Evolutionary conservation across 2,888 invertebrate species (phyloP), one percentile per base, ranked within the genome.

Genomic region (Octodonta nipae): DNA sequence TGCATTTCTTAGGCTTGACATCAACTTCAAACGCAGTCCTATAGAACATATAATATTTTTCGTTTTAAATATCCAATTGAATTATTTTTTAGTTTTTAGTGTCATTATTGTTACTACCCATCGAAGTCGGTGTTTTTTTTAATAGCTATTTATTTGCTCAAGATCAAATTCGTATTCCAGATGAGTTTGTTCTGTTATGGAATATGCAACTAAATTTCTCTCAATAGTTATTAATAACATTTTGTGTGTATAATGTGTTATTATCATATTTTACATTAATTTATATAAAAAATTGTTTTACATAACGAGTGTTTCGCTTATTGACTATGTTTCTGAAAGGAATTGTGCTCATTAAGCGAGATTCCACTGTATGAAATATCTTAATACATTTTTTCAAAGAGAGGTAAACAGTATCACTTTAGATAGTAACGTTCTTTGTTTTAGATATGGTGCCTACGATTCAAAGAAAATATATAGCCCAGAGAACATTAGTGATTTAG

Each of bases 361-460:
- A 4, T 22, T 22, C 22, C 22, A 22, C 22, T 22, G 3, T 22
- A 22, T 20, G n/a, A n/a, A n/a, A n/a, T n/a, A n/a, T n/a, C n/a
- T n/a, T n/a, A n/a, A n/a, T n/a, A n/a, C n/a, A n/a, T n/a, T n/a
- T n/a, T n/a, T n/a, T n/a, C n/a, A n/a, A n/a, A n/a, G n/a, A n/a
- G n/a, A n/a, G n/a, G n/a, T n/a, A n/a, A n/a, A n/a, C n/a, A n/a
- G n/a, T n/a, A n/a, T n/a, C n/a, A n/a, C n/a, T n/a, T n/a, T n/a
- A n/a, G n/a, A n/a, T n/a, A n/a, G n/a, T n/a, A n/a, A n/a, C n/a
- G n/a, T n/a, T n/a, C n/a, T n/a, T n/a, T 22, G 7, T 44, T 49
- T 7, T 42, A 80, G 81, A 34, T 80, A 71, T 47, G 85, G 84
- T 0, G 80, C 84, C 0, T 84, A 83, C 51, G 72, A 82, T 0